Evolutionary conservation across 2,888 invertebrate species (phyloP), one percentile per base, ranked within the genome.

Genomic region (Cheilosia variabilis): DNA sequence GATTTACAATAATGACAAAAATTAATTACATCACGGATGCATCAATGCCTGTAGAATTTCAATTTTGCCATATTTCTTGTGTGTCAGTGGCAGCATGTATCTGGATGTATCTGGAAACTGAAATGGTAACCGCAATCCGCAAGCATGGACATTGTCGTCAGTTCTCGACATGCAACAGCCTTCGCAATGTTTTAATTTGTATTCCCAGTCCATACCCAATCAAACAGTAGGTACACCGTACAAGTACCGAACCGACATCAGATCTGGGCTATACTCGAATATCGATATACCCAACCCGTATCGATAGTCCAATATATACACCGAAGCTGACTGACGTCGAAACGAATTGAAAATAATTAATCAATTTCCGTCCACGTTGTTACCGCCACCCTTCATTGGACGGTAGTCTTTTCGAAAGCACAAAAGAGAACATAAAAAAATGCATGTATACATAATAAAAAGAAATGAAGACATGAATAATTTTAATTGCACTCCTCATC

Each of bases 401-500:
- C 43, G 57, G 47, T 52, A 73, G 47, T 47, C 62, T 43, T 66
- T 73, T 41, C 24, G 60, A 41, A 63, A 66, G 50, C 19, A 53
- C 45, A 73, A 80, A 62, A 68, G 31, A 62, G n/a, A n/a, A 7
- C 50, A n/a, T 1, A 58, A 37, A 43, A 60, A 71, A 50, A 57
- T 4, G 2, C 2, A 45, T 6, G 3, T 19, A 2, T 19, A 22
- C 15, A 17, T 27, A 37, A 17, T 53, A 45, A 60, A 37, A 55
- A 45, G 27, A 65, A 75, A 68, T 68, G 31, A 53, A 68, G 53
- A 47, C 62, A 71, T 77, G 77, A 82, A 77, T 82, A 71, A 76
- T 71, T 62, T 69, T 69, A 77, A 77, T 82, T 82, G 76, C 65
- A 50, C 58, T 63, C 60, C 76, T 71, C 71, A 52, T 77, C 69